Evolutionary conservation across 2,113 vertebrate species (phyloP), one percentile per base, ranked within the genome.

Genomic region (Coptodon rendalli): DNA sequence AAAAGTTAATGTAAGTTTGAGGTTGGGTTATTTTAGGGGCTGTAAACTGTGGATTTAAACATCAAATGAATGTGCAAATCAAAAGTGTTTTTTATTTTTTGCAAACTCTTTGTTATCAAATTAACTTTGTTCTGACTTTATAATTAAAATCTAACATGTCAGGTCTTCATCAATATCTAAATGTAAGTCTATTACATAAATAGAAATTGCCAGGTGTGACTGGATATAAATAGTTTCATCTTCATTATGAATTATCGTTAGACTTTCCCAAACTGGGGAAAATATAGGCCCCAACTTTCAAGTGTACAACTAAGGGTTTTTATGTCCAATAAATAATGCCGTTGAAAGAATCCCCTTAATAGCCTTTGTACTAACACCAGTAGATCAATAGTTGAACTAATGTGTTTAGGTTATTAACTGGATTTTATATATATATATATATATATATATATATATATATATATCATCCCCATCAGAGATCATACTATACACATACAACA

Each of bases 171-270:
- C 52, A 87, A 86, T 90, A 91, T 83, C 56, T 87, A 38, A 85
- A 86, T 54, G 34, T 82, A n/a, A 87, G 85, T 66, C 89, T 71
- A 88, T 81, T 17, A 34, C 36, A 27, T 38, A 38, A 24, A 84
- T n/a, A 16, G 68, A 52, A 36, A 38, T 43, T 80, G 84, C 45
- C 81, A 83, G 54, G 52, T 83, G 61, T 89, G 59, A 91, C 86
- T 91, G 81, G 86, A 84, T 93, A 85, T 92, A 85, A 90, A 90
- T 59, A 79, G 14, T 34, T 86, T 91, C 82, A 90, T 92, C 89
- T 91, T 90, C n/a, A 83, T 83, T 73, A 85, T 87, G 61, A 50
- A 66, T 40, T 71, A 38, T 88, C 45, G 80, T 90, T 89, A 85
- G 68, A 78, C 76, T 80, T 78, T 24, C 13, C 71, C 56, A 84